phyloP scores from a whole-genome alignment of 2,888 invertebrate genomes.

The Balanococcus diminutus region DNA sequence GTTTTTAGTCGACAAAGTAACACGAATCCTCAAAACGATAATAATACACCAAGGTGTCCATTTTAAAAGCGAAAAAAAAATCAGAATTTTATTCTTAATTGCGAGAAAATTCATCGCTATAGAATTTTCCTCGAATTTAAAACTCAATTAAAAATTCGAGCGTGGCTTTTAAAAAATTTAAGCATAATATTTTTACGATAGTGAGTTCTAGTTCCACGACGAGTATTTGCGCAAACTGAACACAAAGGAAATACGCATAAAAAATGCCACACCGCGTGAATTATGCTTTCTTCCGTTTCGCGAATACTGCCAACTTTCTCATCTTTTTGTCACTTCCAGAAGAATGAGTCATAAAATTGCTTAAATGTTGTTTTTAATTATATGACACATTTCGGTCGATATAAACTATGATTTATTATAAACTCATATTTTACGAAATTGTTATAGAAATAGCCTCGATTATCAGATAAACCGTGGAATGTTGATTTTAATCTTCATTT shows the following conservation, averaged over 20 bases:
- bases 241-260: constrained; percentile 22
- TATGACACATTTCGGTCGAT: not conserved
- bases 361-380: constrained; percentile 26
- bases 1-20: not conserved
- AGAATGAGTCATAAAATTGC: constrained; percentile 36
- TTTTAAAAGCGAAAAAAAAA: not conserved
- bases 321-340: constrained; percentile 34
- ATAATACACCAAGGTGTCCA: no score
- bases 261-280: constrained; percentile 15
- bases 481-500: not conserved
- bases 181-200: not conserved
- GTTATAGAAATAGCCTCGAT: not conserved
- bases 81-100: not conserved
- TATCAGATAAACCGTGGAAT: not conserved
- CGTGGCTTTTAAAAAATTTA: not conserved
- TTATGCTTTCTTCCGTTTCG: constrained; percentile 15
- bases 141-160: not conserved
- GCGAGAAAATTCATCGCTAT: not conserved
- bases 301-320: not conserved
- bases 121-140: not conserved
- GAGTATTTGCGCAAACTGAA: not conserved
- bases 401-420: not conserved
- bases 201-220: not conserved
- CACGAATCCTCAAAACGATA: not conserved
- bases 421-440: not conserved